These are phyloP conservation scores for Digitonthophagus gazella DNA, from an alignment of 2,888 invertebrate genomes.

Conservation along the genomic window DNA sequence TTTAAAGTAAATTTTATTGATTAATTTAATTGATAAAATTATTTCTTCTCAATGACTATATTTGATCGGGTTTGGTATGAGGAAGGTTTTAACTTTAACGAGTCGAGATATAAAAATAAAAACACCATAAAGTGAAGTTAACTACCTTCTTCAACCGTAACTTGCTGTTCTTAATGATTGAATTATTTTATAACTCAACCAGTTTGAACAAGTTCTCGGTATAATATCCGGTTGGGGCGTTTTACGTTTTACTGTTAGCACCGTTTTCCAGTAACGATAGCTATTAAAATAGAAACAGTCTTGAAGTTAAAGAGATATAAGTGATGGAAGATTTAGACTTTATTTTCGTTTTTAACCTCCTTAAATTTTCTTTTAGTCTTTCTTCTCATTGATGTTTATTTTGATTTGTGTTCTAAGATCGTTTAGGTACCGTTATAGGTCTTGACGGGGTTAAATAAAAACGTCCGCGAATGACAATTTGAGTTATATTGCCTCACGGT, in stretches of 20 bases:
- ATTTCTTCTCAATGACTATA: background rate
- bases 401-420: background rate
- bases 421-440: background rate
- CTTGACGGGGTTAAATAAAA: background rate
- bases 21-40: background rate
- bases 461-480: background rate
- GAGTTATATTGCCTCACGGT: background rate
- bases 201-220: background rate
- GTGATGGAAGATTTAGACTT: too few relatives aligned
- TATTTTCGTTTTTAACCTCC: too few relatives aligned
- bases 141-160: background rate
- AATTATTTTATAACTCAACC: constrained; percentile 9
- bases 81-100: background rate
- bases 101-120: background rate
- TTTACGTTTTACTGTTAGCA: background rate
- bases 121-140: background rate
- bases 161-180: background rate
- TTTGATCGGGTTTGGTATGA: background rate
- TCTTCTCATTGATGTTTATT: too few relatives aligned
- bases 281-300: background rate
- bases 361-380: too few relatives aligned
- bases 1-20: too few relatives aligned
- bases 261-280: background rate
- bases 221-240: constrained; percentile 1
- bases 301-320: too few relatives aligned